Evolutionary conservation across 2,888 invertebrate species (phyloP).

Genomic region (Hedya salicella): DNA sequence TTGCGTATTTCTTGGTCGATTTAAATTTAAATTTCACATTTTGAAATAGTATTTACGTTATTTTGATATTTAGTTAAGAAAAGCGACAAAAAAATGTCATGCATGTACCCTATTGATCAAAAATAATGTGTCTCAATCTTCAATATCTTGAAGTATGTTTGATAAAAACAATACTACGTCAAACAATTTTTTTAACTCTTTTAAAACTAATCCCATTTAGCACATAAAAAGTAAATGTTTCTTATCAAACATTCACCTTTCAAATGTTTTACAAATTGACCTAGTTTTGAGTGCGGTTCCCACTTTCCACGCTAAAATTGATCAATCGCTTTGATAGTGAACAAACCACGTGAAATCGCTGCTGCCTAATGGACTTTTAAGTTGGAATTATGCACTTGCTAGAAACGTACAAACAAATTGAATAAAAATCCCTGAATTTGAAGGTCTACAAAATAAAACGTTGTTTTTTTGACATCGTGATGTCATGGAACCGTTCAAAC

Average conservation of each 20-base stretch:
- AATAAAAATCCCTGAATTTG: too few relatives aligned
- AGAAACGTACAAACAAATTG: not conserved
- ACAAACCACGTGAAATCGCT: conserved; percentile 12
- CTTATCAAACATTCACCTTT: not conserved
- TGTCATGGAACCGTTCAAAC: too few relatives aligned
- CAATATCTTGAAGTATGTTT: too few relatives aligned
- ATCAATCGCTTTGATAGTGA: conserved; percentile 14
- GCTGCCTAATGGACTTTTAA: conserved; percentile 11
- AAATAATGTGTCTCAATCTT: too few relatives aligned
- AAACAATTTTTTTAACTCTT: not conserved
- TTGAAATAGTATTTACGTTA: too few relatives aligned
- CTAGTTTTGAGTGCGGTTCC: conserved; percentile 3
- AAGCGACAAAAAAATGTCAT: too few relatives aligned
- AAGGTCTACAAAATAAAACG: not conserved
- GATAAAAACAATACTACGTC: too few relatives aligned
- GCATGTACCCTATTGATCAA: too few relatives aligned
- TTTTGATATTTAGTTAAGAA: too few relatives aligned
- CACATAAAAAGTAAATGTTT: not conserved
- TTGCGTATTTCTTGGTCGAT: too few relatives aligned
- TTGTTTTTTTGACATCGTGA: too few relatives aligned
- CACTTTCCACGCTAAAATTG: conserved; percentile 4
- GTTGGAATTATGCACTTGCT: conserved; percentile 8
- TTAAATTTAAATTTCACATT: too few relatives aligned
- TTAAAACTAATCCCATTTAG: not conserved
- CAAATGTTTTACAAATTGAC: conserved; percentile 6